Conservation (phyloP, 2,888 invertebrate genomes). For the Axea sp. region DNA sequence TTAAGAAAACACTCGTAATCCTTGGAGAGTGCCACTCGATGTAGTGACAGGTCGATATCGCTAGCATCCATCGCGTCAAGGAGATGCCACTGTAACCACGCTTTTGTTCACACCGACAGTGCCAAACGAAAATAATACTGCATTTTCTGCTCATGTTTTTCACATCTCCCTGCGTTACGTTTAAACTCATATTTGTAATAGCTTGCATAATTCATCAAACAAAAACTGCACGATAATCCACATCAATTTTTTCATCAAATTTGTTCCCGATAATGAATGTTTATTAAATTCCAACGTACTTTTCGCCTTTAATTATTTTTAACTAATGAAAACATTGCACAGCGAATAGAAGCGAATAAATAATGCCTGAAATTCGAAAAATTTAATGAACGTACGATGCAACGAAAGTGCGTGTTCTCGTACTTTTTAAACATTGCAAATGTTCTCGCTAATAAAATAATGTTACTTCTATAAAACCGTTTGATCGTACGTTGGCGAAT, state of each 20-base stretch:
- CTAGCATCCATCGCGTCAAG: constrained; percentile 36
- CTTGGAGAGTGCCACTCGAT: constrained; percentile 58
- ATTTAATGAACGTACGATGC: too few relatives aligned
- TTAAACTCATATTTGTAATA: too few relatives aligned
- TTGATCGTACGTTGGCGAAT: constrained; percentile 5
- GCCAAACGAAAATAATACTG: constrained; percentile 35
- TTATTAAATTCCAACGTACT: background rate
- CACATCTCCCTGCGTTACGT: too few relatives aligned
- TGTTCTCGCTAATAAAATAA: too few relatives aligned
- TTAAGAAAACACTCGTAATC: constrained; percentile 63
- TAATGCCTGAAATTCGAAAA: too few relatives aligned
- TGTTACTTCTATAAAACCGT: background rate
- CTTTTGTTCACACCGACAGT: constrained; percentile 6
- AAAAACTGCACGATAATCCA: too few relatives aligned
- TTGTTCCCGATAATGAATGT: background rate
- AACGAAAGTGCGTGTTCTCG: too few relatives aligned
- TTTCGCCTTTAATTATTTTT: background rate
- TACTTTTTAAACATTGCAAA: too few relatives aligned
- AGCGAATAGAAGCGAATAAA: background rate
- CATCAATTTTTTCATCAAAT: constrained; percentile 8
- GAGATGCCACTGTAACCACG: constrained; percentile 18
- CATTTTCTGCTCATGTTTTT: background rate
- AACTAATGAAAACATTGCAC: background rate
- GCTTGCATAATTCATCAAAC: too few relatives aligned
- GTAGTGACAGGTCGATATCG: constrained; percentile 60